Base-by-base conservation (phyloP, 2,888 invertebrate species). In the Malachius bipustulatus region DNA sequence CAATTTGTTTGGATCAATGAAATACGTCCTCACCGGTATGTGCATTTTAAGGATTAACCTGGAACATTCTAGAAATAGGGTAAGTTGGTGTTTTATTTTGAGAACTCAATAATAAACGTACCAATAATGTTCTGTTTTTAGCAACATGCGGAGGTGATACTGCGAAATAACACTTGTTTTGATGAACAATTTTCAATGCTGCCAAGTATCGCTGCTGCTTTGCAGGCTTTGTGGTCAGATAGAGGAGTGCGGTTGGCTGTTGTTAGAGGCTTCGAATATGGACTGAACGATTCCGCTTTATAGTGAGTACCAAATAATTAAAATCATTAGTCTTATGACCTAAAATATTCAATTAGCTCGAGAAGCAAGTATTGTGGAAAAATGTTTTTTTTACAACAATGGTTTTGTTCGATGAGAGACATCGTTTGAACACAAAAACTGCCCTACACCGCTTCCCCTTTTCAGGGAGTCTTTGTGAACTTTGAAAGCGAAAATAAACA, bases 21-120 rank as follows among this genome's bases (percentile, higher is more conserved):
- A 75, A 56, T 76, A 73, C 59, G 75, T 75, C 10, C 62, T 76
- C 9, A 70, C 70, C 41, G 75, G 75, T 30, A 76, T 76, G 76
- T 74, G 75, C 10, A 56, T 75, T 32, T 59, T 76, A 6, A 51
- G 74, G 33, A 74, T 76, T 32, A 75, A 74, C 56, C 57, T 76
- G 37, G 73, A 75, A 53, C 66, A 67, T 48, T 57, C 68, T 9
- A 63, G 68, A 41, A 75, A 76, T 52, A 72, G 71, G 60, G 67
- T 63, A 43, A 37, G 24, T 15, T 14, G 11, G 6, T 19, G n/a
- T 19, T 19, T 19, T 31, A 13, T 35, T 30, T 36, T 30, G 27
- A 16, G 13, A n/a, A 24, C 14, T 35, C 32, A 14, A 19, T 29
- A 26, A 14, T 27, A 28, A 14, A 9, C 14, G 28, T 8, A 8